phyloP scores from a whole-genome alignment of 2,113 vertebrate species.

The Ovibos moschatus region DNA sequence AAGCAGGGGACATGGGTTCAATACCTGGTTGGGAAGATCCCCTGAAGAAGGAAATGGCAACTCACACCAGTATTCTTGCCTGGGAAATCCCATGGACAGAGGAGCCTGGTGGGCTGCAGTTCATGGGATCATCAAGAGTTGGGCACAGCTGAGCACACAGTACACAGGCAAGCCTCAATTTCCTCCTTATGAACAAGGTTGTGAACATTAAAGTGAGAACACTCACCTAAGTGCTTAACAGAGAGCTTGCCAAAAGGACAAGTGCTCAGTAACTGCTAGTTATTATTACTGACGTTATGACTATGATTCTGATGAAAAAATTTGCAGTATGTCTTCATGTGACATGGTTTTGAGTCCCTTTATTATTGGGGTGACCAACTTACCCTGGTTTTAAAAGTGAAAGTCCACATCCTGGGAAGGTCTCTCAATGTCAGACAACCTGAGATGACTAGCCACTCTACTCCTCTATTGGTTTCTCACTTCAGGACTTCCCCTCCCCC shows the following conservation, averaged over 20 bases:
- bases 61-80: neutral
- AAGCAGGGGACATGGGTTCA: neutral
- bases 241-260: neutral
- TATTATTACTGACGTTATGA: neutral
- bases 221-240: neutral
- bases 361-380: neutral
- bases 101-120: neutral
- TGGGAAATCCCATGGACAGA: neutral
- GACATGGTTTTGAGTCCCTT: neutral
- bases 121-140: neutral
- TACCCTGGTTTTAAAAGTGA: neutral
- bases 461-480: neutral
- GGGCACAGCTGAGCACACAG: neutral
- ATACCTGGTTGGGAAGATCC: neutral
- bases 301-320: neutral
- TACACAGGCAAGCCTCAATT: neutral
- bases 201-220: neutral
- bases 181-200: neutral
- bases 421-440: neutral
- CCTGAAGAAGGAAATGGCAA: neutral
- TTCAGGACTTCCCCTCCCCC: neutral
- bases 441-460: fast-evolving
- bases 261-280: neutral
- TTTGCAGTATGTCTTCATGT: neutral
- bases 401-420: neutral